These are phyloP conservation scores for Morpho deidamia DNA, from an alignment of 2,888 invertebrate species.

Conservation along the genomic window DNA sequence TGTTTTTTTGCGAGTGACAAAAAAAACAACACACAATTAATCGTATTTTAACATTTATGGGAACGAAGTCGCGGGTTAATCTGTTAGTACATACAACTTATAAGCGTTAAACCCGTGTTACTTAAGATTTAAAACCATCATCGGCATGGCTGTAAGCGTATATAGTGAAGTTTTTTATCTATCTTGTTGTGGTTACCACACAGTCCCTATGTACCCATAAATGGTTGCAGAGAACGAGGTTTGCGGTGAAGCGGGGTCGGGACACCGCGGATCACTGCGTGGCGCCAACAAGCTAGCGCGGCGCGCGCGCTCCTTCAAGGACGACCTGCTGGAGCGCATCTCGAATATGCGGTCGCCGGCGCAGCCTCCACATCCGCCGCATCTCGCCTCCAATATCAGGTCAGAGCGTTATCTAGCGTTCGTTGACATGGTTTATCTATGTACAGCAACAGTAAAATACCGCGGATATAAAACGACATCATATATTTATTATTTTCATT, in stretches of 20 bases:
- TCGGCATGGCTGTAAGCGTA: no score
- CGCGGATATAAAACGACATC: not conserved
- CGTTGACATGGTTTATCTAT: slow-evolving; percentile 1
- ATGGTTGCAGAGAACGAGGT: slow-evolving; percentile 62
- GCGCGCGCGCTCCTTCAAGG: slow-evolving; percentile 93
- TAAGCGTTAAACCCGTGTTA: no score
- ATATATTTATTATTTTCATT: no score
- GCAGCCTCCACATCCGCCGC: slow-evolving; percentile 73
- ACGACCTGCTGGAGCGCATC: slow-evolving; percentile 93
- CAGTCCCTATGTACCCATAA: slow-evolving; percentile 12
- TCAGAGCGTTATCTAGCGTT: slow-evolving; percentile 27
- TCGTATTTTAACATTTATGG: no score
- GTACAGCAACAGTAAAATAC: not conserved
- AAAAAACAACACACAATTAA: no score
- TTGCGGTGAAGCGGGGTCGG: slow-evolving; percentile 78
- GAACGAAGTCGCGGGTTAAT: no score
- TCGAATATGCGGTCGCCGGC: slow-evolving; percentile 92
- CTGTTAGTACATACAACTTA: no score
- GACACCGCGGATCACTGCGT: slow-evolving; percentile 87
- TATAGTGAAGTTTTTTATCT: no score
- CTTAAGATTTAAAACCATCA: no score
- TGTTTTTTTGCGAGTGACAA: no score
- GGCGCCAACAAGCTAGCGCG: slow-evolving; percentile 90
- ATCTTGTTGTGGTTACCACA: not conserved
- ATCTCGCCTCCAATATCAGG: slow-evolving; percentile 68